A percentile compares a stretch with the other conserved stretches of the same genome.
phyloP scores from a whole-genome alignment of 2,113 vertebrate genomes.

The Pithys albifrons region DNA sequence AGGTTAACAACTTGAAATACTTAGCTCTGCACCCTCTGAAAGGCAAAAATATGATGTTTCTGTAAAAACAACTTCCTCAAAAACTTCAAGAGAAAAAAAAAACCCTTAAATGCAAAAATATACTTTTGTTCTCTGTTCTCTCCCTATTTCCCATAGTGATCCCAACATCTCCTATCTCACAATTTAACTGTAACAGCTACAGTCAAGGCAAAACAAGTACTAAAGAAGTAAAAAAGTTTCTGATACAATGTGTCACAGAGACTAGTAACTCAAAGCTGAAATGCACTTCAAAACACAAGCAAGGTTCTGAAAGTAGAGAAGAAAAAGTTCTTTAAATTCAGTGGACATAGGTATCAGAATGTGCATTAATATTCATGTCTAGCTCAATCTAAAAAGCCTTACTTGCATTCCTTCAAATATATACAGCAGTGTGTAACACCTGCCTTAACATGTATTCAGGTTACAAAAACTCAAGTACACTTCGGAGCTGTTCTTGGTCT shows the following conservation, averaged over 20 bases:
- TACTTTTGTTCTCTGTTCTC: neutral
- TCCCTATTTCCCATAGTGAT: neutral
- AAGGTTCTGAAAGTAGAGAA: neutral
- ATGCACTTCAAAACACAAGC: neutral
- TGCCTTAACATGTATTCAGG: neutral
- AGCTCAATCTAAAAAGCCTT: neutral
- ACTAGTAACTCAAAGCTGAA: neutral
- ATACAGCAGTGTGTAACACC: neutral
- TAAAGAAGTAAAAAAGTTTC: neutral
- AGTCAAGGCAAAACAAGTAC: neutral
- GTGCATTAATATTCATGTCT: neutral
- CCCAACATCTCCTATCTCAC: neutral
- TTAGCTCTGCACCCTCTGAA: neutral
- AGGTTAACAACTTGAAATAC: neutral
- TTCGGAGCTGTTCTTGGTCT: neutral
- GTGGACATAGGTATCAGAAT: neutral
- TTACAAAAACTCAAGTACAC: accelerated
- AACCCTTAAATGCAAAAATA: neutral
- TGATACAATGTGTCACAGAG: neutral
- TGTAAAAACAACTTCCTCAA: neutral
- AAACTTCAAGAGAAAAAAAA: neutral
- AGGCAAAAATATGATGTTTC: neutral
- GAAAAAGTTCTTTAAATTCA: neutral
- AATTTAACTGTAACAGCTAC: neutral
- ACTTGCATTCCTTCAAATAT: neutral